phyloP scores from a whole-genome alignment of 2,888 invertebrate species.

The Lobophora halterata region DNA sequence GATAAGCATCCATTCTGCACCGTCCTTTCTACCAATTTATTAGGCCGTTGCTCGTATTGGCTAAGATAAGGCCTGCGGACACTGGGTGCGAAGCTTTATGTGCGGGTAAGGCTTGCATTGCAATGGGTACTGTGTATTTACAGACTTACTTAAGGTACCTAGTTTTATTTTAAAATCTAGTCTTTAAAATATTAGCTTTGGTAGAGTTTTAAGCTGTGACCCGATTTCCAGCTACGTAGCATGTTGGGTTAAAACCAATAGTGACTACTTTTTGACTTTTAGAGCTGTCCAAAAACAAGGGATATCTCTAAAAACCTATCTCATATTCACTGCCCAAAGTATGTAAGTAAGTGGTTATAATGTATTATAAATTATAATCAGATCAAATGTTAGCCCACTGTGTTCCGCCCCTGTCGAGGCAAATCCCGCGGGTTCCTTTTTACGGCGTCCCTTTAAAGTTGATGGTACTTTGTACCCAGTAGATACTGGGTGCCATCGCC shows the following conservation, averaged over 20 bases:
- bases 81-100: conserved; percentile 9
- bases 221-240: not conserved
- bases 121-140: conserved; percentile 3
- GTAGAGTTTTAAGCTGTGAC: not conserved
- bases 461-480: conserved; percentile 41
- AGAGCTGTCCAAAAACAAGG: no score
- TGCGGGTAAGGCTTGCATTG: no score
- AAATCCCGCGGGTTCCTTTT: conserved; percentile 41
- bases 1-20: conserved; percentile 53
- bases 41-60: conserved; percentile 48
- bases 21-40: conserved; percentile 43
- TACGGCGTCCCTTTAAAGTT: conserved; percentile 46
- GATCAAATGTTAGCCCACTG: no score
- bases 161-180: no score
- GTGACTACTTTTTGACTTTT: no score
- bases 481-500: conserved; percentile 27
- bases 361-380: no score
- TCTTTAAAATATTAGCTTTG: not conserved
- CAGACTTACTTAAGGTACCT: no score
- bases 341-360: no score
- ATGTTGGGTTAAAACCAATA: not conserved
- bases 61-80: conserved; percentile 30
- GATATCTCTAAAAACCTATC: no score
- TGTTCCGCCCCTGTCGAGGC: not conserved
- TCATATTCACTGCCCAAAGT: no score